Percentiles rank a stretch among this genome's conserved stretches.
These are phyloP conservation scores for Oncorhynchus kisutch DNA, from an alignment of 2,113 vertebrate genomes.

Conservation along the genomic window DNA sequence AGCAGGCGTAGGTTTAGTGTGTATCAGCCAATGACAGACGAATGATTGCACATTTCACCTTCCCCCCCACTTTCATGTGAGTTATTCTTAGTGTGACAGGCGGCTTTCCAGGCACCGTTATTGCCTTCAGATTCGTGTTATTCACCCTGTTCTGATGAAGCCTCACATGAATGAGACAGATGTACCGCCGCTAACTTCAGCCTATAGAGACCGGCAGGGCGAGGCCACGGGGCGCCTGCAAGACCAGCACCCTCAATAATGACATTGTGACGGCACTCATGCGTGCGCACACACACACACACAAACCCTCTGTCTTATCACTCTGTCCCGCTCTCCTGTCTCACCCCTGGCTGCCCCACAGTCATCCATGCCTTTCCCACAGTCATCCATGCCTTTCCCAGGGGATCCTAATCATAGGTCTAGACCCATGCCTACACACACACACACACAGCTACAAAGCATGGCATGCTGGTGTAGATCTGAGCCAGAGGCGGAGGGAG, in stretches of 20 bases:
- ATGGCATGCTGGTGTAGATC: slow-evolving; percentile 20
- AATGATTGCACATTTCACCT: neutral
- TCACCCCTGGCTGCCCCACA: neutral
- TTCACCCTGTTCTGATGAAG: slow-evolving; percentile 22
- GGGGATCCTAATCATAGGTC: neutral
- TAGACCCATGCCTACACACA: neutral
- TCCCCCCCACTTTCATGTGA: neutral
- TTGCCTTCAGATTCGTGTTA: slow-evolving; percentile 75
- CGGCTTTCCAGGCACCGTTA: slow-evolving; percentile 60
- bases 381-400: neutral
- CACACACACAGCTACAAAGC: neutral
- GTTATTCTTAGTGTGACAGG: slow-evolving; percentile 18
- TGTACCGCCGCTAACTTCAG: slow-evolving; percentile 27
- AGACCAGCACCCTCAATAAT: slow-evolving; percentile 72
- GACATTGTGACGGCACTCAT: slow-evolving; percentile 37
- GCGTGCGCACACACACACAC: neutral
- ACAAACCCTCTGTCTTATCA: neutral
- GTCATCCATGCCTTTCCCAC: neutral
- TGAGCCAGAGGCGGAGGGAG: slow-evolving; percentile 14
- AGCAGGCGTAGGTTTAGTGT: too few species aligned
- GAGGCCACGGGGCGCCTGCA: slow-evolving; percentile 71
- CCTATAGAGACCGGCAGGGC: slow-evolving; percentile 53
- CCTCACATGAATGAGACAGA: too few species aligned
- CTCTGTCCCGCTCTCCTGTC: neutral
- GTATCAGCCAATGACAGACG: too few species aligned